Base-by-base conservation (phyloP, 2,888 invertebrate species). In the Chrysopilus asiliformis region DNA sequence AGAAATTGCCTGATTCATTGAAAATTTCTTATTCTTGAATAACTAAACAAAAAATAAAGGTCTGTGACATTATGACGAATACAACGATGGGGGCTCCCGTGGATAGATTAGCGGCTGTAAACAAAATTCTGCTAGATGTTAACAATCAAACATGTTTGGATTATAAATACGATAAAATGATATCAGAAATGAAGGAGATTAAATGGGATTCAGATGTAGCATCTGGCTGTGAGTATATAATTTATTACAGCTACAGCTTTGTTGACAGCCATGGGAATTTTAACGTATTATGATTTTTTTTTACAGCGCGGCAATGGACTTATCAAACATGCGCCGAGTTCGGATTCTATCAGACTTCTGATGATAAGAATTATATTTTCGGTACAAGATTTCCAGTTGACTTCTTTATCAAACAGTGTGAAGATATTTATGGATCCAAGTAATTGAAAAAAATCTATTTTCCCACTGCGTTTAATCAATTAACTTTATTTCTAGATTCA, bases 251-350 rank as follows among this genome's bases (percentile, higher is more conserved):
- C 31, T 31, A 10, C 4, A 17, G 6, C 28, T 25, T 25, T 26
- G 8, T 33, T 15, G 28, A 14, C 34, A 35, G n/a, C n/a, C n/a
- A n/a, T n/a, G n/a, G n/a, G n/a, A n/a, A n/a, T n/a, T n/a, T n/a
- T n/a, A n/a, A n/a, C n/a, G n/a, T n/a, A n/a, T n/a, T n/a, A n/a
- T n/a, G n/a, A 19, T 32, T 37, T 8, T 39, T 34, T 31, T 18
- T 9, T 32, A 35, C 50, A 78, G 79, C 68, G 46, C 79, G 93
- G 0, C 85, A 86, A 52, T 94, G 94, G 94, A 79, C 73, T 40
- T 94, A 90, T 58, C 94, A 94, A 64, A 93, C 93, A 0, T 95
- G 94, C 56, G 87, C 84, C 1, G 95, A 95, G 59, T 95, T 94
- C 57, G 94, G 93, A 17, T 95, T 85, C 61, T 95, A 80, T 61